Base-by-base conservation (phyloP, 2,113 vertebrate genomes). In the Balaeniceps rex region DNA sequence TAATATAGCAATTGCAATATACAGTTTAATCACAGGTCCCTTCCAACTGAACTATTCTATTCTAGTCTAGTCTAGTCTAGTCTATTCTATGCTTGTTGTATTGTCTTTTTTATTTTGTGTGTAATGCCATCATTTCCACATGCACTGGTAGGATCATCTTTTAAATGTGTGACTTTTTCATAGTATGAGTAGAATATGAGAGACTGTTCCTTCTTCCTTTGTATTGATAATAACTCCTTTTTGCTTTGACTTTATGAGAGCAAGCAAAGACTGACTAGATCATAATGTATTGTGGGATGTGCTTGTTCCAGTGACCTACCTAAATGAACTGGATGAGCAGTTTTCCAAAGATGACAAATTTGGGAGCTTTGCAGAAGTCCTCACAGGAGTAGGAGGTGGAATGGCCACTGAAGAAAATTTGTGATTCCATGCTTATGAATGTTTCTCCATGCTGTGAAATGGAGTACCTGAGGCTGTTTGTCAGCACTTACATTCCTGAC, bases 401-500 rank as follows among this genome's bases (percentile, higher is more conserved):
- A 55, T 68, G 40, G 54, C 7, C 19, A 13, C 31, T 47, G 49
- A 64, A 72, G 19, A 5, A 68, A 42, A 60, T 76, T 4, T 3
- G 2, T 63, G n/a, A 40, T 72, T 63, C 14, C 5, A 4, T 47
- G 52, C 40, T 49, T 81, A 42, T 7, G 6, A 63, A 52, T 66
- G 22, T 19, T 51, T 46, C 12, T 51, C 6, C 34, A 14, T 28
- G 1, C 57, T 72, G 44, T 33, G 57, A 13, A 72, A 52, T 1
- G 9, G 26, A 12, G 15, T 76, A 38, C n/a, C 11, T 0, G 2
- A 36, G 33, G 38, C 47, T 2, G 1, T 34, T 28, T 68, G 31
- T 38, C 38, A 80, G 40, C 1, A 1, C 7, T 75, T 1, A 2
- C n/a, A n/a, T n/a, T n/a, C n/a, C n/a, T n/a, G n/a, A n/a, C n/a